A percentile compares a stretch with the other conserved stretches of the same genome.
Conservation (phyloP, 2,113 vertebrate genomes). For the Melanotaenia duboulayi region DNA sequence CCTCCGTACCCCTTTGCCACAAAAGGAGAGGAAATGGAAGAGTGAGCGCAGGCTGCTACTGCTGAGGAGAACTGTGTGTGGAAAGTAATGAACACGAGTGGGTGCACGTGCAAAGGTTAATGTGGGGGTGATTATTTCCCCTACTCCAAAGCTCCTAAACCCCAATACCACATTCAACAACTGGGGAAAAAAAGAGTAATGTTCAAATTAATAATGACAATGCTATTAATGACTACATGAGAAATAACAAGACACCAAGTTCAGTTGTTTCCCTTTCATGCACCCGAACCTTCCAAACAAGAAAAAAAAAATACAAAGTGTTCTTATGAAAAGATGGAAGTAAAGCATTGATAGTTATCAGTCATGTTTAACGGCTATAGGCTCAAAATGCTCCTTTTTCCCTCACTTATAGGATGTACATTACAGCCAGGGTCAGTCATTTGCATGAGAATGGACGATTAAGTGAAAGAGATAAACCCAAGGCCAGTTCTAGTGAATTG, state of each 20-base stretch:
- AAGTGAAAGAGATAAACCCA: conserved; percentile 77
- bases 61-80: conserved; percentile 36
- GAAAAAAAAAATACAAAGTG: neutral
- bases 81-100: conserved; percentile 58
- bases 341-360: conserved; percentile 52
- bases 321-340: conserved; percentile 28
- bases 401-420: conserved; percentile 76
- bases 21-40: conserved; percentile 73
- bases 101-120: conserved; percentile 56
- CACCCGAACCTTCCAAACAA: neutral
- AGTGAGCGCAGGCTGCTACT: conserved; percentile 48
- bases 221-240: no score
- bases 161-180: conserved; percentile 38
- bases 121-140: conserved; percentile 42
- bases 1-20: conserved; percentile 55
- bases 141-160: conserved; percentile 3
- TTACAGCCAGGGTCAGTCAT: conserved; percentile 74
- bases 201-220: neutral
- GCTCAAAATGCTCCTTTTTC: conserved; percentile 52
- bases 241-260: no score
- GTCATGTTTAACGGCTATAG: conserved; percentile 68
- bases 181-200: conserved; percentile 17
- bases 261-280: neutral
- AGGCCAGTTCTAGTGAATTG: conserved; percentile 73
- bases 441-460: conserved; percentile 78